These are phyloP conservation scores for Melanotaenia nigrans DNA, from an alignment of 2,797 vertebrate genomes.

Conservation along the genomic window DNA sequence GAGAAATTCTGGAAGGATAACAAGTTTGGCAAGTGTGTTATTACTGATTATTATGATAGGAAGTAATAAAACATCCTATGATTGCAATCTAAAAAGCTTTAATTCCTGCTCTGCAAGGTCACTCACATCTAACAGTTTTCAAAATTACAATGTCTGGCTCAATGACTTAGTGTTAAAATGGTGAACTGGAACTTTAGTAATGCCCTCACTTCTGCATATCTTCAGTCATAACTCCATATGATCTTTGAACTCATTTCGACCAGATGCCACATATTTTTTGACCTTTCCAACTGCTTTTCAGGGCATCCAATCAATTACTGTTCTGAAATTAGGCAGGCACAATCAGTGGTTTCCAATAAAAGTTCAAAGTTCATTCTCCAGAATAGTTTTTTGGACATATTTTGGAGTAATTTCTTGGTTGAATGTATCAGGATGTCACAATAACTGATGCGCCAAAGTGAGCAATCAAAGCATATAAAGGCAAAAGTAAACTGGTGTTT, in stretches of 20 bases:
- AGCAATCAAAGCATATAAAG: too few relatives aligned
- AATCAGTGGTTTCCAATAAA: not conserved
- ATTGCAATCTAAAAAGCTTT: slow-evolving; percentile 1
- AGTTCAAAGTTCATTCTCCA: not conserved
- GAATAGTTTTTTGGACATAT: not conserved
- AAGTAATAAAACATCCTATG: not conserved
- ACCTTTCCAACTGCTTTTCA: not conserved
- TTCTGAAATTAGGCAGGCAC: not conserved
- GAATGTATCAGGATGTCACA: too few relatives aligned
- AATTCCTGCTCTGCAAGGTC: slow-evolving; percentile 27
- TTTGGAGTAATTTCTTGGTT: too few relatives aligned
- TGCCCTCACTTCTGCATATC: not conserved
- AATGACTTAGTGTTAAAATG: slow-evolving; percentile 29
- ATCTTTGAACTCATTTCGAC: not conserved
- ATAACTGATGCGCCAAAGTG: too few relatives aligned
- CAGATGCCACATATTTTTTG: not conserved
- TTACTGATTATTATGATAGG: slow-evolving; percentile 21
- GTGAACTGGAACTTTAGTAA: not conserved
- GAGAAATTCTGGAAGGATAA: not conserved
- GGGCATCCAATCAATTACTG: not conserved
- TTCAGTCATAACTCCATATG: not conserved
- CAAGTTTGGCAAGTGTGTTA: not conserved
- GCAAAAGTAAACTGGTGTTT: too few relatives aligned
- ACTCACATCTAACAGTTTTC: slow-evolving; percentile 8
- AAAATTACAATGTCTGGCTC: slow-evolving; percentile 11